Evolutionary conservation across 2,113 vertebrate genomes (phyloP).

Genomic region (Rynchops niger): DNA sequence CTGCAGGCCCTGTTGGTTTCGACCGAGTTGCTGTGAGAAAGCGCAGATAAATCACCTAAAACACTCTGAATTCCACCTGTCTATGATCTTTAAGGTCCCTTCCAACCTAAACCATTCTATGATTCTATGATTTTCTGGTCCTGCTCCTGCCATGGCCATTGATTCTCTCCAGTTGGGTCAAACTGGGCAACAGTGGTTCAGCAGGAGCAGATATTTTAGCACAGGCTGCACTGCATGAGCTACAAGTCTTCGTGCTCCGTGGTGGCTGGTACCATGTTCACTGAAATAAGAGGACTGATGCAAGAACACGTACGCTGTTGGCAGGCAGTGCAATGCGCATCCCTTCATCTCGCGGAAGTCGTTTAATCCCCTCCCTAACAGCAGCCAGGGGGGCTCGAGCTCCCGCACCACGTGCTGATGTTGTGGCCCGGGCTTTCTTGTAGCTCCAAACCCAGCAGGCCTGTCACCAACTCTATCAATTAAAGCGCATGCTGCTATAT

Average conservation of each 20-base stretch:
- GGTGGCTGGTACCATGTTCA: fast-evolving
- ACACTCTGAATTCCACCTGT: neutral
- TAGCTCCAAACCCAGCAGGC: neutral
- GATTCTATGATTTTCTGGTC: neutral
- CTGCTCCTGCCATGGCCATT: neutral
- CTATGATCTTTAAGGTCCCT: neutral
- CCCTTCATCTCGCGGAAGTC: neutral
- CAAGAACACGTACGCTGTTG: fast-evolving
- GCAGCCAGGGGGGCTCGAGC: neutral
- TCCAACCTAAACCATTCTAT: neutral
- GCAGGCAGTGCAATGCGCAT: neutral
- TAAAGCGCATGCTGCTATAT: neutral
- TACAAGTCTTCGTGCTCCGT: neutral
- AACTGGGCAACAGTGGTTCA: neutral
- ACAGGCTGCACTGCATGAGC: neutral
- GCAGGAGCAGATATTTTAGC: neutral
- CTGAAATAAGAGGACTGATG: neutral
- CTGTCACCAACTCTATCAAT: slow-evolving; percentile 41
- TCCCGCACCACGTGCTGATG: neutral
- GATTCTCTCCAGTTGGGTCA: fast-evolving
- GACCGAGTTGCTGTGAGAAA: neutral
- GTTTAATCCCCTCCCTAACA: fast-evolving
- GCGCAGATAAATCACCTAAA: neutral
- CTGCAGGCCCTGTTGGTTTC: neutral
- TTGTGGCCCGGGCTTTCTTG: neutral